Percentiles rank a stretch among this genome's conserved stretches.
Evolutionary conservation across 2,888 invertebrate species (phyloP).

Genomic region (Watsonalla binaria): DNA sequence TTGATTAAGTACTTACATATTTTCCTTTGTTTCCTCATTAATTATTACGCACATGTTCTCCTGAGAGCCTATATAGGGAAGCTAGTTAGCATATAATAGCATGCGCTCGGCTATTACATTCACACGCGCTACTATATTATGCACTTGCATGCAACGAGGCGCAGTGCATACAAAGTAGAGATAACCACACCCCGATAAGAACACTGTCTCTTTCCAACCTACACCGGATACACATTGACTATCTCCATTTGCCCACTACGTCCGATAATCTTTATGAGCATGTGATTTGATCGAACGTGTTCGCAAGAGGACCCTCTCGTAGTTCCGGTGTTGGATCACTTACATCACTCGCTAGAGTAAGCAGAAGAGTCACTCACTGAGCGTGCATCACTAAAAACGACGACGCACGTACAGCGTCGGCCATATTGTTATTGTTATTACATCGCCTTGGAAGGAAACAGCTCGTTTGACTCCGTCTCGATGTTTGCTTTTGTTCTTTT

Average conservation of each 20-base stretch:
- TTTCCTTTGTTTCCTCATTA: slow-evolving; percentile 23
- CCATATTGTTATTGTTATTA: slow-evolving; percentile 65
- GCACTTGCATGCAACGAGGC: slow-evolving; percentile 51
- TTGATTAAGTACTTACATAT: slow-evolving; percentile 12
- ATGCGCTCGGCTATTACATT: slow-evolving; percentile 43
- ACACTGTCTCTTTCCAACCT: slow-evolving; percentile 50
- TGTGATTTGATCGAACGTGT: slow-evolving; percentile 34
- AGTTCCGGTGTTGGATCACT: slow-evolving; percentile 34
- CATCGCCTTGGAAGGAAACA: slow-evolving; percentile 58
- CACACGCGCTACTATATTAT: slow-evolving; percentile 28
- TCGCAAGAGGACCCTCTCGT: slow-evolving; percentile 18
- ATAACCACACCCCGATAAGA: slow-evolving; percentile 68
- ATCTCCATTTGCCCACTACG: slow-evolving; percentile 33
- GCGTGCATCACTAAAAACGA: slow-evolving; percentile 44
- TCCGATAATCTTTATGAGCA: slow-evolving; percentile 38
- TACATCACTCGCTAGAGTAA: slow-evolving; percentile 26
- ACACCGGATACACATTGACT: slow-evolving; percentile 21
- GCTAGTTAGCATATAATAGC: slow-evolving; percentile 62
- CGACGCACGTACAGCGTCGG: slow-evolving; percentile 44
- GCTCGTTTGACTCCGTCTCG: slow-evolving; percentile 50
- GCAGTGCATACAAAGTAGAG: slow-evolving; percentile 63
- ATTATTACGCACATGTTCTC: slow-evolving; percentile 27
- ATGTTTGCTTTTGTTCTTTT: slow-evolving; percentile 68
- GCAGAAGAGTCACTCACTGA: slow-evolving; percentile 5
- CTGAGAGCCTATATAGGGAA: slow-evolving; percentile 45